A percentile compares a stretch with the other conserved stretches of the same genome.
phyloP scores from a whole-genome alignment of 2,113 vertebrate species.

The Rhinichthys klamathensis region DNA sequence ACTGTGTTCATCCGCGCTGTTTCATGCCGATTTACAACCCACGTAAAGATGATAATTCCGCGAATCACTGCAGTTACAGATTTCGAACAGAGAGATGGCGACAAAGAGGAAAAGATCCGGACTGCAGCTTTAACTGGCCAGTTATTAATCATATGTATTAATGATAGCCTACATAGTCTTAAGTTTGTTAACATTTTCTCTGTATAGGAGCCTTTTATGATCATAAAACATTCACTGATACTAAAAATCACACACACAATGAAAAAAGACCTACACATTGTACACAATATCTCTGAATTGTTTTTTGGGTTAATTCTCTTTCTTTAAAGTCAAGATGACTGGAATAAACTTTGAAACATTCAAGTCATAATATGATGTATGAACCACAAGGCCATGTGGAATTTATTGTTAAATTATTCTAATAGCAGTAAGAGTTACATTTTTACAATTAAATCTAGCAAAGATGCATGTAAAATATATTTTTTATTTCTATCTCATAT shows the following conservation, averaged over 20 bases:
- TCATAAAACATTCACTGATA: not conserved
- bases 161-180: too few species aligned
- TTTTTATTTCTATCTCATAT: too few species aligned
- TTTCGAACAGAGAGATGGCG: too few species aligned
- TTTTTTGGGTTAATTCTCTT: not conserved
- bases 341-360: not conserved
- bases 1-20: too few species aligned
- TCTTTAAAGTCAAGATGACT: not conserved
- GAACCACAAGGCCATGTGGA: not conserved
- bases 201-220: not conserved
- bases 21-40: too few species aligned
- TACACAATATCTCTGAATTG: not conserved
- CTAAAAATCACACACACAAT: not conserved
- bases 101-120: too few species aligned
- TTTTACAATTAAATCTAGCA: not conserved
- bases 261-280: not conserved
- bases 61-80: too few species aligned
- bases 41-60: too few species aligned
- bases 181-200: too few species aligned
- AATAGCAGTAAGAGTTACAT: not conserved
- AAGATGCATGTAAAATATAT: not conserved
- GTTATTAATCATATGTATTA: too few species aligned
- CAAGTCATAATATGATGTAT: not conserved
- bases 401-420: not conserved
- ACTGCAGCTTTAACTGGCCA: too few species aligned